phyloP scores from a whole-genome alignment of 2,888 invertebrate species.

The Ecdyonurus torrentis region DNA sequence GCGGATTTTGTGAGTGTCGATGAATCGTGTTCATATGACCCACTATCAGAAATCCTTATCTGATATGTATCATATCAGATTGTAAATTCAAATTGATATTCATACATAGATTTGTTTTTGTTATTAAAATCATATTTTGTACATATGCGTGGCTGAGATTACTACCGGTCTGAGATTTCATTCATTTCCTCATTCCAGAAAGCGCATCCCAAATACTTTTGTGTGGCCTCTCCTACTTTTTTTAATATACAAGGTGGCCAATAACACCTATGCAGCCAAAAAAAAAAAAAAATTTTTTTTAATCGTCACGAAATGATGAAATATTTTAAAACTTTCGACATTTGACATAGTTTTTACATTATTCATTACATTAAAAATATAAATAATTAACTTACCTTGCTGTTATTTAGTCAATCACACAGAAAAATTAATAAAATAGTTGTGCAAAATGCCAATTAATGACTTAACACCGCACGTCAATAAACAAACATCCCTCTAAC shows the following conservation, averaged over 20 bases:
- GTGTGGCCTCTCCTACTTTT: background rate
- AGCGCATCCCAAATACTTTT: background rate
- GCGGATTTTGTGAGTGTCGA: too few relatives aligned
- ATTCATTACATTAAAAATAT: too few relatives aligned
- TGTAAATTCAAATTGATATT: too few relatives aligned
- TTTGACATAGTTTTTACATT: too few relatives aligned
- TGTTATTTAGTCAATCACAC: background rate
- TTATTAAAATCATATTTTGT: too few relatives aligned
- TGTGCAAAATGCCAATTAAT: background rate
- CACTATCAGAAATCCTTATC: too few relatives aligned
- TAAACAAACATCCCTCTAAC: constrained; percentile 2
- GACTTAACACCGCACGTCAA: background rate
- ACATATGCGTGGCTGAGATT: background rate
- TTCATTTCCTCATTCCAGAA: background rate
- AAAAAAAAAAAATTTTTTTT: too few relatives aligned
- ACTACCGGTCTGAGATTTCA: background rate
- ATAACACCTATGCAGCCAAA: background rate
- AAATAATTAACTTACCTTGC: background rate
- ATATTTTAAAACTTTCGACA: too few relatives aligned
- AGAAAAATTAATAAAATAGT: background rate
- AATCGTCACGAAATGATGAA: too few relatives aligned
- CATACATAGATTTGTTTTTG: too few relatives aligned
- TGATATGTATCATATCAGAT: too few relatives aligned
- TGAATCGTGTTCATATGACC: too few relatives aligned
- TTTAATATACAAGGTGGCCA: background rate